A percentile compares a stretch with the other conserved stretches of the same genome.
Evolutionary conservation across 2,888 invertebrate species (phyloP).

Genomic region (Spodoptera picta): DNA sequence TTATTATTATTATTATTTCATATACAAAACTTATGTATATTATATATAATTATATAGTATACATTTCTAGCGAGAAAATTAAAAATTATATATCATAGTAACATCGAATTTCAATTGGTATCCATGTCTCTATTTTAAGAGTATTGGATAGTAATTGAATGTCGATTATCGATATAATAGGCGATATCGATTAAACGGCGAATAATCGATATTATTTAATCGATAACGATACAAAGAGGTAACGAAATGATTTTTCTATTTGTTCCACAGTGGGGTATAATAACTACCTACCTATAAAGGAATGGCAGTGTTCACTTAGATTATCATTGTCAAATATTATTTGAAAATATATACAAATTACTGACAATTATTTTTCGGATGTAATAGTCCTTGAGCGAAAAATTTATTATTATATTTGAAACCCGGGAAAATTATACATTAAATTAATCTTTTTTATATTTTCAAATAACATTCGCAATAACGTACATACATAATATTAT

Average conservation of each 20-base stretch:
- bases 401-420: too few species aligned
- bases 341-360: slow-evolving; percentile 10
- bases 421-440: too few species aligned
- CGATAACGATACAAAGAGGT: slow-evolving; percentile 31
- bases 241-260: slow-evolving; percentile 32
- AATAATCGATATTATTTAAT: slow-evolving; percentile 13
- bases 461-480: slow-evolving; percentile 51
- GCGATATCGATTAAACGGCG: slow-evolving; percentile 21
- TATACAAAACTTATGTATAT: slow-evolving; percentile 56
- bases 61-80: slow-evolving; percentile 52
- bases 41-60: slow-evolving; percentile 43
- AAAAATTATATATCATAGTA: slow-evolving; percentile 43
- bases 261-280: slow-evolving; percentile 15
- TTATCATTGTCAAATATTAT: slow-evolving; percentile 36
- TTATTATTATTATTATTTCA: slow-evolving; percentile 29
- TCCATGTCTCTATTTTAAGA: slow-evolving; percentile 7
- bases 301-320: slow-evolving; percentile 50
- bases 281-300: slow-evolving; percentile 37
- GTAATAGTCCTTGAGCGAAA: too few species aligned
- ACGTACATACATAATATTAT: slow-evolving; percentile 1
- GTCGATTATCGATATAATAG: slow-evolving; percentile 27
- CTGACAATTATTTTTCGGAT: too few species aligned
- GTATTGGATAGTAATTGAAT: slow-evolving; percentile 13
- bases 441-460: neutral
- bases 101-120: slow-evolving; percentile 37